phyloP scores from a whole-genome alignment of 2,113 vertebrate genomes.

The Theristicus caerulescens region DNA sequence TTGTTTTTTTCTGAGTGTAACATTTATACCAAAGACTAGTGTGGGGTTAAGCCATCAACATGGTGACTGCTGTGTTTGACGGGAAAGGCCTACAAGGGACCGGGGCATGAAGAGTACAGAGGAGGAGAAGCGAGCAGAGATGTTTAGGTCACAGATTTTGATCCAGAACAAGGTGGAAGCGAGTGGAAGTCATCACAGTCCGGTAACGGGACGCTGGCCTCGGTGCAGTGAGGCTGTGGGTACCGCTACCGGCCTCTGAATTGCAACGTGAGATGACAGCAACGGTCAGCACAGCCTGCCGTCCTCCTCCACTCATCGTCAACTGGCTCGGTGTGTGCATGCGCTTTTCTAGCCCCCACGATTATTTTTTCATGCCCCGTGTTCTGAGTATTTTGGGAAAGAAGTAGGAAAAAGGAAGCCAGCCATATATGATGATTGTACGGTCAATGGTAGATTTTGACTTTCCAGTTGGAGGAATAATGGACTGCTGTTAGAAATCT shows the following conservation, averaged over 20 bases:
- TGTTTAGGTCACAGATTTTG: background rate
- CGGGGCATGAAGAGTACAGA: background rate
- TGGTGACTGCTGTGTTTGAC: background rate
- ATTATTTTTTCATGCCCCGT: background rate
- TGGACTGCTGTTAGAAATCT: background rate
- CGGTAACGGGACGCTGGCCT: background rate
- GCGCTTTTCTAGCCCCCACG: background rate
- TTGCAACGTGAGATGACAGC: fast-evolving
- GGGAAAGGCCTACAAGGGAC: background rate
- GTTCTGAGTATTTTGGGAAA: background rate
- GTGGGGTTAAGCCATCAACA: background rate
- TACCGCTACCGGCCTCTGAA: background rate
- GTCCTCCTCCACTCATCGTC: background rate
- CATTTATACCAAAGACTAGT: background rate
- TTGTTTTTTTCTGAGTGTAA: background rate
- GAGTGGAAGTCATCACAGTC: background rate
- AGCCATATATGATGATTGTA: background rate
- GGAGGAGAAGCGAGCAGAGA: background rate
- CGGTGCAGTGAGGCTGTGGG: background rate
- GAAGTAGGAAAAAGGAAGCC: background rate
- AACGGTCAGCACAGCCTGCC: background rate
- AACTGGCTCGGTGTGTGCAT: background rate
- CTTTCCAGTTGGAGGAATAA: background rate
- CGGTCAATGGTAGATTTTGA: background rate
- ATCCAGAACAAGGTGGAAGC: background rate